Evolutionary conservation across 2,113 vertebrate species (phyloP), one percentile per base, ranked within the genome.

Genomic region (Canis aureus): DNA sequence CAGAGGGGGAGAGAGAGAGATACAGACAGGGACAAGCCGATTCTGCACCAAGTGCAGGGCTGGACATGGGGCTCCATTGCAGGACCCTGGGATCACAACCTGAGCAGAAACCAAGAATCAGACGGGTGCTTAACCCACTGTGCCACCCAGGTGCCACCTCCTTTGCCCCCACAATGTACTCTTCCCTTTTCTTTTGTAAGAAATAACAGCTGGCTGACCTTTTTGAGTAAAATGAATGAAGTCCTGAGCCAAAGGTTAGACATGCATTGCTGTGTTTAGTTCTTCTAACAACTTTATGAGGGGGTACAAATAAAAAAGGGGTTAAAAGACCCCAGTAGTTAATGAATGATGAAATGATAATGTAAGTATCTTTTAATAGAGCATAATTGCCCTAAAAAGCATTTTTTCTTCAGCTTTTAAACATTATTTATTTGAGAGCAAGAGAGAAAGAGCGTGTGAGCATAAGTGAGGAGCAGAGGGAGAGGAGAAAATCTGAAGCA

Each of bases 321-420:
- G 0, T 78, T 89, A 38, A n/a, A 67, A 97, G 86, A 59, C 27
- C 16, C 3, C 27, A 32, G 22, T 22, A 71, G 20, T 71, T 71
- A 94, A 81, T 74, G 43, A 66, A 76, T 85, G 13, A 73, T 67
- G 29, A 73, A 80, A 79, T 49, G 16, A 73, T 90, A 73, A 67
- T 35, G 8, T 49, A 89, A 5, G 29, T 59, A 6, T 91, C 59
- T 83, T 81, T 82, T 91, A 67, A 82, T 82, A 78, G 22, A 57
- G 71, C 9, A 60, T 78, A 60, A 60, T 69, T 91, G 17, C 25
- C 49, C 49, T 57, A 60, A 84, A 91, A 92, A 10, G 13, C n/a
- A 2, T 73, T 1, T 86, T 84, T 38, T 55, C 88, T 96, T 96
- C 55, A 73, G 8, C 51, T 67, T 87, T 83, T 83, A 86, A 94